Evolutionary conservation across 2,797 vertebrate species (phyloP).

Genomic region (Sebastolobus alascanus): DNA sequence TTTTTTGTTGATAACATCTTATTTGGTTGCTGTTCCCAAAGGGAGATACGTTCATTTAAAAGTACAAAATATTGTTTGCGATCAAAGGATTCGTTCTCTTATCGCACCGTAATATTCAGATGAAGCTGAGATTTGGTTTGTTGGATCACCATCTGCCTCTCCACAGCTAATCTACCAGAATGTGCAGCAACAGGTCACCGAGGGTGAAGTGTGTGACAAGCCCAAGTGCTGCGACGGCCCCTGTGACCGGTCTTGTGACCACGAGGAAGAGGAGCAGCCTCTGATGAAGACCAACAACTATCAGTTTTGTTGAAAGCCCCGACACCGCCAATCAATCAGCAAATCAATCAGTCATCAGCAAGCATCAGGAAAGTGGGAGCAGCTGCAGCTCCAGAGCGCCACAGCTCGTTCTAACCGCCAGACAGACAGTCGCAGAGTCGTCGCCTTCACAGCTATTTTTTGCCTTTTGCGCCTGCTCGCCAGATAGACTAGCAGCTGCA

Average conservation of each 20-base stretch:
- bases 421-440: conserved; percentile 37
- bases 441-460: conserved; percentile 59
- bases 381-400: conserved; percentile 4
- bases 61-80: background rate
- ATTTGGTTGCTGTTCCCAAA: conserved; percentile 3
- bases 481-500: conserved; percentile 71
- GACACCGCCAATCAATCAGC: background rate
- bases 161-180: conserved; percentile 84
- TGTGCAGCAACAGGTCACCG: conserved; percentile 79
- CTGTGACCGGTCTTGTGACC: conserved; percentile 90
- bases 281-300: conserved; percentile 97
- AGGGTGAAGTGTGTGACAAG: conserved; percentile 83
- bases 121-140: background rate
- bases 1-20: conserved; percentile 14
- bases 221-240: conserved; percentile 79
- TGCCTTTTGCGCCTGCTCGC: conserved; percentile 34
- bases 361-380: conserved; percentile 27
- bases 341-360: conserved; percentile 18
- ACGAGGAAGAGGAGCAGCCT: conserved; percentile 87
- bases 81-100: background rate
- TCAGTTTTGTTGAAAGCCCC: conserved; percentile 90
- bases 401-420: conserved; percentile 16
- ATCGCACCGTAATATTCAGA: background rate
- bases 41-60: background rate
- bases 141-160: conserved; percentile 24